Percentiles rank a stretch among this genome's conserved stretches.
Evolutionary conservation across 2,888 invertebrate genomes (phyloP).

Genomic region (Rhodophaea formosa): DNA sequence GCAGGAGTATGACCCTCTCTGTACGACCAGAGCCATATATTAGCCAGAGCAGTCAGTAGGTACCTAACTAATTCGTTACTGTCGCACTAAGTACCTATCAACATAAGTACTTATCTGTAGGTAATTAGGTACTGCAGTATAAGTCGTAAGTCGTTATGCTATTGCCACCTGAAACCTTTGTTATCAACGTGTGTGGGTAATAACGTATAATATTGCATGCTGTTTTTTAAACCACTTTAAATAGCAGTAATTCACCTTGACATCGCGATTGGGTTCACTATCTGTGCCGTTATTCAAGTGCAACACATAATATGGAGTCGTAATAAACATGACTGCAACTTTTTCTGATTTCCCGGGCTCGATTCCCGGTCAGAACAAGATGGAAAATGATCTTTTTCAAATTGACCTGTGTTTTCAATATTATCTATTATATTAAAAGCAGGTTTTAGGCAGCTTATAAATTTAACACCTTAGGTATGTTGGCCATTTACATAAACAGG

Average conservation of each 20-base stretch:
- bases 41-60: too few species aligned
- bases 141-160: not conserved
- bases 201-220: constrained; percentile 1
- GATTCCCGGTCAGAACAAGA: too few species aligned
- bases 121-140: not conserved
- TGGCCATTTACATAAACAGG: too few species aligned
- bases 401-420: too few species aligned
- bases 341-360: too few species aligned
- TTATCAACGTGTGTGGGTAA: not conserved
- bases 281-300: not conserved
- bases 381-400: too few species aligned
- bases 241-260: constrained; percentile 8
- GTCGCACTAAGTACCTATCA: not conserved
- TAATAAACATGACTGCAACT: too few species aligned
- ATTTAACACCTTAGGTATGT: too few species aligned
- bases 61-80: not conserved
- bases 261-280: not conserved
- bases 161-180: constrained; percentile 5
- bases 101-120: not conserved
- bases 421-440: too few species aligned
- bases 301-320: not conserved
- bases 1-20: too few species aligned
- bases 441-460: too few species aligned
- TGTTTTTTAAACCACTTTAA: not conserved
- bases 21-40: too few species aligned